Base-by-base conservation (phyloP, 2,888 invertebrate genomes). In the Synanthedon formicaeformis region DNA sequence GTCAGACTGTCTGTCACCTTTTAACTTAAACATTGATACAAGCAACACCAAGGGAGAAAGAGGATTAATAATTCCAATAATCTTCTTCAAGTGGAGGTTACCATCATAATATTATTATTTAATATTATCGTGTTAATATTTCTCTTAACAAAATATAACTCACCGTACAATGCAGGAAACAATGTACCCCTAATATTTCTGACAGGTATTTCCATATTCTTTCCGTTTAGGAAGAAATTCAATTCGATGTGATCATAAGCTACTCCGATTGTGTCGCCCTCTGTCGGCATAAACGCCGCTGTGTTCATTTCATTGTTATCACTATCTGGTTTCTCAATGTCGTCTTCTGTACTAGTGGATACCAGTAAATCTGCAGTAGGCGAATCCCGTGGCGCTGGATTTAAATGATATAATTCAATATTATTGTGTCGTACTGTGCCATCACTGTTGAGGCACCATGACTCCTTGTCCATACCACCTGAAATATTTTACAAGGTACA, bases 231-330 rank as follows among this genome's bases (percentile, higher is more conserved):
- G 78, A 92, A 98, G 87, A 99, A 97, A 76, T 96, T 97, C 55
- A 99, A 84, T 70, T 99, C 96, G 55, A 98, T 93, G 76, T 99
- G 99, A 76, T 99, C 98, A 76, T 95, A 99, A 0, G 96, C 93
- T 41, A 99, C 89, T 23, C 99, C 98, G 66, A 98, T 90, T 53
- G 96, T 92, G 75, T 99, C 99, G 27, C 99, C 98, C 83, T 99
- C 98, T 67, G 94, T 93, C 3, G 95, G 92, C 69, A 91, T 90
- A 63, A 71, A 81, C 4, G 49, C 23, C 12, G 64, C 58, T 40
- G 64, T 62, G 52, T 59, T 71, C 1, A 62, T 60, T 41, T 59
- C 62, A 6, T 23, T 23, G 1, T 63, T 74, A 13, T 83, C 79
- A 58, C 66, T 74, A 55, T 79, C 81, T 23, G 73, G 66, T 41